Conservation (phyloP, 2,113 vertebrate species). For the Paramormyrops kingsleyae region DNA sequence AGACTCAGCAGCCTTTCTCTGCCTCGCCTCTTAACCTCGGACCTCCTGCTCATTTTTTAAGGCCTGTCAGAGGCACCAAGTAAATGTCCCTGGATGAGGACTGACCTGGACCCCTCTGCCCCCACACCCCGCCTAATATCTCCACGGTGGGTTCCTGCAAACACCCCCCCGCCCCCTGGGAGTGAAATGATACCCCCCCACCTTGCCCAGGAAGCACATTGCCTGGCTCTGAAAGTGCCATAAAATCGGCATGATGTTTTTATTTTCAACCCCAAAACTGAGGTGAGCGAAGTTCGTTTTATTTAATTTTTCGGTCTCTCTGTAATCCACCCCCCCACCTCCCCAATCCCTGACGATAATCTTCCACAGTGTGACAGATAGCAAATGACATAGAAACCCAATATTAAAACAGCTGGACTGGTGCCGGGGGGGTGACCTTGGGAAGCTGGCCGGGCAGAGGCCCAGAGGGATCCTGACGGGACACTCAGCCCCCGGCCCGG, state of each 20-base stretch:
- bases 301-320: slow-evolving; percentile 38
- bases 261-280: slow-evolving; percentile 37
- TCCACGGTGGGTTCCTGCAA: neutral
- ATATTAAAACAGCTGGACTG: slow-evolving; percentile 66
- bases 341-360: slow-evolving; percentile 46
- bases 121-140: neutral
- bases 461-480: slow-evolving; percentile 45
- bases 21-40: neutral
- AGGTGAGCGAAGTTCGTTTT: slow-evolving; percentile 39
- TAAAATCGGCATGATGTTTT: neutral
- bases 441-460: slow-evolving; percentile 39
- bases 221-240: neutral
- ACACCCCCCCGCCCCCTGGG: neutral
- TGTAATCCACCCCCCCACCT: slow-evolving; percentile 44
- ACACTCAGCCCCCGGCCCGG: slow-evolving; percentile 35
- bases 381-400: slow-evolving; percentile 50
- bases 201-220: neutral
- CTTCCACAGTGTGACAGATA: slow-evolving; percentile 47
- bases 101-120: slow-evolving; percentile 13
- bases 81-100: neutral
- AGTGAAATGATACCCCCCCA: neutral
- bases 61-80: neutral
- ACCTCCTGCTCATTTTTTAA: neutral
- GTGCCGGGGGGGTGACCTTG: slow-evolving; percentile 59
- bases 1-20: neutral